Percentiles rank a stretch among this genome's conserved stretches.
phyloP scores from a whole-genome alignment of 1,140 invertebrate genomes.

The Bombus turneri region DNA sequence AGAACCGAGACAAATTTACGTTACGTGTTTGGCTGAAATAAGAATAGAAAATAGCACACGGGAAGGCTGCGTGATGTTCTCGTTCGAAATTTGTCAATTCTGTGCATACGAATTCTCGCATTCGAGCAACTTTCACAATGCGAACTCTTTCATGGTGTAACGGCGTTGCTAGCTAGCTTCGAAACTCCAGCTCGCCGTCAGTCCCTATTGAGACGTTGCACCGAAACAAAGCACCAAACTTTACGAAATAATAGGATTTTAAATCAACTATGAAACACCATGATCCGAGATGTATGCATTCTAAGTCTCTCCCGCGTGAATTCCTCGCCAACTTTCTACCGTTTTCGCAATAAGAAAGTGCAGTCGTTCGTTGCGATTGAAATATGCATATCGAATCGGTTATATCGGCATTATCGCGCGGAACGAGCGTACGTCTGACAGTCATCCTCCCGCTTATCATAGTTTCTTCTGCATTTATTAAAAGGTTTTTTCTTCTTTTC shows the following conservation, averaged over 20 bases:
- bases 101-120: neutral
- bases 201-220: conserved; percentile 23
- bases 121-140: neutral
- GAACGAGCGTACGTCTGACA: neutral
- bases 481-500: neutral
- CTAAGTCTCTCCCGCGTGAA: neutral
- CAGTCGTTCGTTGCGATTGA: neutral
- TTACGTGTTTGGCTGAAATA: neutral
- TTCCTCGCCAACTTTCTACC: neutral
- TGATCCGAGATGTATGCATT: neutral
- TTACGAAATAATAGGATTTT: conserved; percentile 50
- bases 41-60: neutral
- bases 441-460: neutral
- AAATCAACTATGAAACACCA: conserved; percentile 27
- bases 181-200: neutral
- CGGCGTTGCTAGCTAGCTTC: neutral
- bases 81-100: conserved; percentile 17
- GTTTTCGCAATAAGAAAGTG: neutral
- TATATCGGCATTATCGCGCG: neutral
- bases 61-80: neutral
- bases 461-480: conserved; percentile 28
- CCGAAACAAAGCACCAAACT: conserved; percentile 23
- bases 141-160: neutral
- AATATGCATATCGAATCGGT: neutral
- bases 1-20: conserved; percentile 14